phyloP scores from a whole-genome alignment of 2,888 invertebrate species.

The Beris morrisii region DNA sequence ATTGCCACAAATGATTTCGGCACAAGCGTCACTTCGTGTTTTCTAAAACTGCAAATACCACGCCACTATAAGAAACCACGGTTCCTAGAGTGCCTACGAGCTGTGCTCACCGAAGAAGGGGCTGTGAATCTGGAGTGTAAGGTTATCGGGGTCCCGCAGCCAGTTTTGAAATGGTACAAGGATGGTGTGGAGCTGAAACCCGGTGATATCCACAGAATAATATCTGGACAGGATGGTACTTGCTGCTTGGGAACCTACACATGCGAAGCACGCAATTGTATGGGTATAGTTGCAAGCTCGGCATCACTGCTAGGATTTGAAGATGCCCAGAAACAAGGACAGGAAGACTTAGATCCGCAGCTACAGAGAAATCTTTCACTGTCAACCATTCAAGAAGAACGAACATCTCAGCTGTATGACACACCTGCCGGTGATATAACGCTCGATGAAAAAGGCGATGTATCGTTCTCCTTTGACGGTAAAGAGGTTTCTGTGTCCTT shows the following conservation, averaged over 20 bases:
- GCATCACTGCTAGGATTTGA: slow-evolving; percentile 87
- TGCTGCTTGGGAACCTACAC: slow-evolving; percentile 89
- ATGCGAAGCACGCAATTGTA: slow-evolving; percentile 87
- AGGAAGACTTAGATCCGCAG: slow-evolving; percentile 55
- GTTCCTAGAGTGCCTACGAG: slow-evolving; percentile 82
- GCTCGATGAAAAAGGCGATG: slow-evolving; percentile 79
- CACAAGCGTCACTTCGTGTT: slow-evolving; percentile 85
- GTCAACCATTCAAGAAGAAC: slow-evolving; percentile 88
- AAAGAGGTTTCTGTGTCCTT: slow-evolving; percentile 89
- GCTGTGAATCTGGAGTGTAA: slow-evolving; percentile 92
- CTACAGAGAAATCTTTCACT: slow-evolving; percentile 76
- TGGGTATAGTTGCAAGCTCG: slow-evolving; percentile 87
- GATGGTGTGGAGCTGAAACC: slow-evolving; percentile 87
- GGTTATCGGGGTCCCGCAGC: slow-evolving; percentile 89
- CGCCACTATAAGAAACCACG: slow-evolving; percentile 86
- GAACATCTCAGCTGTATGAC: slow-evolving; percentile 85
- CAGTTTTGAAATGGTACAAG: slow-evolving; percentile 89
- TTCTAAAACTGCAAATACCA: slow-evolving; percentile 80
- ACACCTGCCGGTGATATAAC: slow-evolving; percentile 78
- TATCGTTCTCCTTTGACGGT: slow-evolving; percentile 89
- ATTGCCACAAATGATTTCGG: slow-evolving; percentile 87
- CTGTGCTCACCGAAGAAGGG: slow-evolving; percentile 81
- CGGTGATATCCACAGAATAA: slow-evolving; percentile 88
- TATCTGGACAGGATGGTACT: slow-evolving; percentile 86
- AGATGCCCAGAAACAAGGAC: slow-evolving; percentile 66